These are phyloP conservation scores for Lepisosteus oculatus DNA, from an alignment of 2,113 vertebrate species.

Conservation along the genomic window DNA sequence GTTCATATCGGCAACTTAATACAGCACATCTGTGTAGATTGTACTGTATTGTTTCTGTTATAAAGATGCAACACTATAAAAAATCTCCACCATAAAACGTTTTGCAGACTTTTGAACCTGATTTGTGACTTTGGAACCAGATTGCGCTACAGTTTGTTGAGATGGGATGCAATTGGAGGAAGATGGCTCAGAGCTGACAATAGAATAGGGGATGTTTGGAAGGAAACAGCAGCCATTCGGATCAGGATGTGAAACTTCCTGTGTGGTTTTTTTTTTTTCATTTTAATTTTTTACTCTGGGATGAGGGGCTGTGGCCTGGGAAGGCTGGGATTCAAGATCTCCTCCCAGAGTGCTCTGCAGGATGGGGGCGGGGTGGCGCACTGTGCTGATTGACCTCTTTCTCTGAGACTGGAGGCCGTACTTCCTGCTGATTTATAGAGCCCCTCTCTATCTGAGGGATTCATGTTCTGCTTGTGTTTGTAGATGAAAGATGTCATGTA, in stretches of 20 bases:
- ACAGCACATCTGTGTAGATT: too few species aligned
- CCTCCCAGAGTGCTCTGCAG: constrained; percentile 12
- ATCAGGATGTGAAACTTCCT: constrained; percentile 69
- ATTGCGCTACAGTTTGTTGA: background rate
- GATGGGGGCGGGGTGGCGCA: background rate
- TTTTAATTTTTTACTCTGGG: constrained; percentile 31
- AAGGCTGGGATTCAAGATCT: constrained; percentile 7
- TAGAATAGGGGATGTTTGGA: constrained; percentile 43
- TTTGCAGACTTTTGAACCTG: too few species aligned
- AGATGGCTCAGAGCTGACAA: constrained; percentile 46
- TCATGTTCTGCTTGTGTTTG: constrained; percentile 6
- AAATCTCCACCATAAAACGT: too few species aligned
- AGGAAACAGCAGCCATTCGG: constrained; percentile 60
- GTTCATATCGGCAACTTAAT: too few species aligned
- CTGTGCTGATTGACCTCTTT: background rate
- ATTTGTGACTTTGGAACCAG: too few species aligned
- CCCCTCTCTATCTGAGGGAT: background rate
- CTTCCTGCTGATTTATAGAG: constrained; percentile 9
- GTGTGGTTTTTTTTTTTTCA: constrained; percentile 39
- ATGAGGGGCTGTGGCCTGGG: constrained; percentile 8
- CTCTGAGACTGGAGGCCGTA: constrained; percentile 1
- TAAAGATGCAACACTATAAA: too few species aligned
- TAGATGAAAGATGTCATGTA: background rate
- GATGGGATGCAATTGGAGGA: constrained; percentile 21
- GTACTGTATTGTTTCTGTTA: too few species aligned